These are phyloP conservation scores for Percina caprodes DNA, from an alignment of 2,113 vertebrate species.

Conservation along the genomic window DNA sequence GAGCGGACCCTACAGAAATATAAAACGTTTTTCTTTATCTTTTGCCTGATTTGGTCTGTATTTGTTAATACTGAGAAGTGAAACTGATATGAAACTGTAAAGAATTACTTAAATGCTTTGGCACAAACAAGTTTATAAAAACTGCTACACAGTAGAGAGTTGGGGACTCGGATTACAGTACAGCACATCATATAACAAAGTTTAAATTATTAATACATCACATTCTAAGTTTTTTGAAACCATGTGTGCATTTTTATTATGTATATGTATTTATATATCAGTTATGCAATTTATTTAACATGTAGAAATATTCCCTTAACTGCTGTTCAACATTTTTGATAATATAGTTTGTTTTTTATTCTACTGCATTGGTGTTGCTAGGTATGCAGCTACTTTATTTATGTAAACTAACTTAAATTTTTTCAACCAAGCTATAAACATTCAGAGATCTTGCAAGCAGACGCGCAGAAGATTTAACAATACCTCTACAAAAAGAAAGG, in stretches of 20 bases:
- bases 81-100: too few relatives aligned
- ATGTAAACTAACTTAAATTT: neutral
- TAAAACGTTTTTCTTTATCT: too few relatives aligned
- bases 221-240: neutral
- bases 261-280: too few relatives aligned
- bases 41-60: too few relatives aligned
- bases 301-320: neutral
- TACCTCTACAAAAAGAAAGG: constrained; percentile 23
- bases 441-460: constrained; percentile 59
- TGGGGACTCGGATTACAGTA: neutral
- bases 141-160: neutral
- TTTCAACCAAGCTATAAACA: constrained; percentile 63
- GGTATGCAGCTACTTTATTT: neutral
- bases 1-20: too few relatives aligned
- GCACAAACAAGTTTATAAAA: neutral
- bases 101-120: too few relatives aligned
- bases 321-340: neutral
- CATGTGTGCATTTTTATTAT: neutral
- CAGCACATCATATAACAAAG: neutral
- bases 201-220: neutral
- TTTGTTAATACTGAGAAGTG: too few relatives aligned
- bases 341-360: neutral
- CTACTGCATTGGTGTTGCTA: neutral
- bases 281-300: neutral
- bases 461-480: constrained; percentile 39